Conservation (phyloP, 1,140 invertebrate species). For the Neodiprion pinetum region DNA sequence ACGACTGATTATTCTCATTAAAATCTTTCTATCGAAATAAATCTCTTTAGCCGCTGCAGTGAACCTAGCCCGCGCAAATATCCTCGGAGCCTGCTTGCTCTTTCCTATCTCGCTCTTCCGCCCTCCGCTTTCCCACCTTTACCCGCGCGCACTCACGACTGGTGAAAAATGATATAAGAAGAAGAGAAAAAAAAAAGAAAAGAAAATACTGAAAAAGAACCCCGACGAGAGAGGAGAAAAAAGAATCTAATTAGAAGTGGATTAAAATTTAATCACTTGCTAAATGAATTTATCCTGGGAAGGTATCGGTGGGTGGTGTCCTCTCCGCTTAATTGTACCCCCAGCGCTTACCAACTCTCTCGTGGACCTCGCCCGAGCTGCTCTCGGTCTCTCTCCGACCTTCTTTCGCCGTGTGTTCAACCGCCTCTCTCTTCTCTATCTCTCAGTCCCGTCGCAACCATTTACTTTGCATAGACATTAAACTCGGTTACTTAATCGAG, state of each 20-base stretch:
- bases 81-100: background rate
- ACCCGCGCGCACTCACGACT: conserved; percentile 26
- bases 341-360: conserved; percentile 23
- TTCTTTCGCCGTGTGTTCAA: conserved; percentile 3
- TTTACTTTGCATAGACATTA: conserved; percentile 45
- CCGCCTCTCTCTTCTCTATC: conserved; percentile 6
- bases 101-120: conserved; percentile 8
- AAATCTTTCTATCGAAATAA: conserved; percentile 55
- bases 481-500: conserved; percentile 41
- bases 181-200: background rate
- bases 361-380: conserved; percentile 19
- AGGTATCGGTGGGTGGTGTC: conserved; percentile 45
- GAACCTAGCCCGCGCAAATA: background rate
- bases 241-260: conserved; percentile 55
- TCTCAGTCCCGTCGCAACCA: conserved; percentile 25
- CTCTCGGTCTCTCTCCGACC: conserved; percentile 16
- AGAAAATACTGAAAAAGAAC: background rate
- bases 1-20: conserved; percentile 47
- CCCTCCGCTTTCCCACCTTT: conserved; percentile 26
- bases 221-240: conserved; percentile 24
- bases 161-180: conserved; percentile 10
- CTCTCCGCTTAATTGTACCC: conserved; percentile 48
- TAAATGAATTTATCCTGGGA: conserved; percentile 46
- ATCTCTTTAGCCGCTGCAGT: conserved; percentile 37
- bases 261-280: conserved; percentile 56